A percentile compares a stretch with the other conserved stretches of the same genome.
Evolutionary conservation across 2,888 invertebrate species (phyloP).

Genomic region (Drosophila ustulata): DNA sequence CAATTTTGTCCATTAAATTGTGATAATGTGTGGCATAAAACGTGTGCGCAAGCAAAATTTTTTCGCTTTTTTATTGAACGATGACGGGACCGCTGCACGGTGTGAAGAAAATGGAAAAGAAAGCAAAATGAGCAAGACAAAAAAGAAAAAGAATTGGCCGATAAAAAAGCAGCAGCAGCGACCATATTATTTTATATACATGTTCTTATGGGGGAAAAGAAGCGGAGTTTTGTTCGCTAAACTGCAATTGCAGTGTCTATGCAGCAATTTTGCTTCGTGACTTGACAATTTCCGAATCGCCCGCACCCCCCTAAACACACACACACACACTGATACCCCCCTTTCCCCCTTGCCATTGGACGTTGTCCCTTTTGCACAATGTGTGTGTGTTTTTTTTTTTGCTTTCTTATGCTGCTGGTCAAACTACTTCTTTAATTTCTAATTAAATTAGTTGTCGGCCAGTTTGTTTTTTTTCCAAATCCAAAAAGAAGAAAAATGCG

Average conservation of each 20-base stretch:
- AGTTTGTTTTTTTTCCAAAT: background rate
- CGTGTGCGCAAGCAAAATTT: conserved; percentile 32
- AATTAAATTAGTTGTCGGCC: conserved; percentile 71
- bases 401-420: conserved; percentile 37
- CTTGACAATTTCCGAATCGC: conserved; percentile 71
- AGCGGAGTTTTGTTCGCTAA: conserved; percentile 7
- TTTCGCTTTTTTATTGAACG: conserved; percentile 52
- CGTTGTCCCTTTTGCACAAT: conserved; percentile 53
- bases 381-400: conserved; percentile 58
- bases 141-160: conserved; percentile 50
- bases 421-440: conserved; percentile 67
- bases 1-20: conserved; percentile 34
- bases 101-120: conserved; percentile 76
- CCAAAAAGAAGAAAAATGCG: conserved; percentile 16
- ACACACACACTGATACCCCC: background rate
- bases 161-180: conserved; percentile 56
- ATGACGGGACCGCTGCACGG: conserved; percentile 54
- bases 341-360: conserved; percentile 24
- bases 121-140: conserved; percentile 64
- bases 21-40: conserved; percentile 38
- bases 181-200: conserved; percentile 45
- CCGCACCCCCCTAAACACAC: conserved; percentile 40
- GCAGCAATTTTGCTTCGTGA: conserved; percentile 67
- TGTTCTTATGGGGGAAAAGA: conserved; percentile 24
- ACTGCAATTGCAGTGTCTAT: conserved; percentile 41